Conservation (phyloP, 2,888 invertebrate species). For the Orthosia incerta region DNA sequence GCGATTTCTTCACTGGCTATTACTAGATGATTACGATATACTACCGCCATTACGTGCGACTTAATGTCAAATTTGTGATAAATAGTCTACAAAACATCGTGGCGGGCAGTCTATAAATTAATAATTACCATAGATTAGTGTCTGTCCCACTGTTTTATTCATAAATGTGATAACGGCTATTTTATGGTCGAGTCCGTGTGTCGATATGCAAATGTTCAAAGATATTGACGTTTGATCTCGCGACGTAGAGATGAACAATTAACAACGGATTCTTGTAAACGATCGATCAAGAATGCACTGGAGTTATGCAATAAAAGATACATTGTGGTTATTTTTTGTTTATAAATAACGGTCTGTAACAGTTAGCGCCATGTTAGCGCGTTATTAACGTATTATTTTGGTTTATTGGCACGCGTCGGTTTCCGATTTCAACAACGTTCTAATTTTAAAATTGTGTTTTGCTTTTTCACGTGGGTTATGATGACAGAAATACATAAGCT, state of each 20-base stretch:
- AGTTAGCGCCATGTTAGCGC: constrained; percentile 57
- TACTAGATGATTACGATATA: constrained; percentile 63
- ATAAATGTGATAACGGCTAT: constrained; percentile 46
- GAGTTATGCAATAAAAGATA: constrained; percentile 57
- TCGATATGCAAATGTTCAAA: constrained; percentile 45
- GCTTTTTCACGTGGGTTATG: constrained; percentile 64
- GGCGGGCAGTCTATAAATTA: constrained; percentile 57
- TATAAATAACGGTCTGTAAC: constrained; percentile 63
- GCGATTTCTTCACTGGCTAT: constrained; percentile 64
- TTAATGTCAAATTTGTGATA: constrained; percentile 63
- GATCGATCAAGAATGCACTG: constrained; percentile 47
- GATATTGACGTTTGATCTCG: constrained; percentile 40
- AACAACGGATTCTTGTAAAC: constrained; percentile 49
- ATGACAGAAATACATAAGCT: constrained; percentile 63
- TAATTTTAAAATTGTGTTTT: constrained; percentile 72
- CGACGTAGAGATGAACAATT: constrained; percentile 43
- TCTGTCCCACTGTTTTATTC: constrained; percentile 39
- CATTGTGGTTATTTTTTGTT: constrained; percentile 61
- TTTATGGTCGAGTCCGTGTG: constrained; percentile 48
- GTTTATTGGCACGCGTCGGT: constrained; percentile 76
- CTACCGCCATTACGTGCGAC: constrained; percentile 51
- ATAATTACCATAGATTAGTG: constrained; percentile 61
- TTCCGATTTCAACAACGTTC: constrained; percentile 73
- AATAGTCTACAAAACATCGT: constrained; percentile 55
- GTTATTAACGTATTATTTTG: constrained; percentile 72